Conservation (phyloP, 2,797 vertebrate genomes). For the Scyliorhinus canicula region DNA sequence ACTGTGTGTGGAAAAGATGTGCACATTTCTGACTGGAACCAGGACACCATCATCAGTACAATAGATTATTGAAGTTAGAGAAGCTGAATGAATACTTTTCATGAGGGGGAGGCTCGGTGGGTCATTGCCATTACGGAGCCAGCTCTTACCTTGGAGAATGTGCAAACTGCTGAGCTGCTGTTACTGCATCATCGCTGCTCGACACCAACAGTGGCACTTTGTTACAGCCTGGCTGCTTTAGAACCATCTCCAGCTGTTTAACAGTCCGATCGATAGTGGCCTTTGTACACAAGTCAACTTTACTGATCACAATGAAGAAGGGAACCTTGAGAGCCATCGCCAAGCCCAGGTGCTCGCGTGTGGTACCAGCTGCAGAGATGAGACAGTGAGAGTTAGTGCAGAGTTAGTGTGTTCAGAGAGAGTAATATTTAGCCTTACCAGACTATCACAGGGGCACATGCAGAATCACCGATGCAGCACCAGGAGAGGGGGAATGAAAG, state of each 20-base stretch:
- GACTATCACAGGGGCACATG: not conserved
- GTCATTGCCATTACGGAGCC: not conserved
- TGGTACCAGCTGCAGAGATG: slow-evolving; percentile 73
- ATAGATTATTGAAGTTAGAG: not conserved
- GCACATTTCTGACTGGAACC: no score
- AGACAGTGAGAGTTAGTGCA: slow-evolving; percentile 41
- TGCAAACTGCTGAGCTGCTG: slow-evolving; percentile 87
- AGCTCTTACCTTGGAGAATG: slow-evolving; percentile 76
- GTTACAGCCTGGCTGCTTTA: slow-evolving; percentile 93
- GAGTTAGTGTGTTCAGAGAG: not conserved
- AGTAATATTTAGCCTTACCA: not conserved
- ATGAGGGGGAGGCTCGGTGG: no score
- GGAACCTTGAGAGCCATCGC: slow-evolving; percentile 94
- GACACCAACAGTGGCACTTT: slow-evolving; percentile 82
- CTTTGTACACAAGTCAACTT: slow-evolving; percentile 82
- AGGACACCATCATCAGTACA: no score
- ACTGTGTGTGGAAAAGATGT: no score
- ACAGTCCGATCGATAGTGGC: slow-evolving; percentile 83
- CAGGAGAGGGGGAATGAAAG: not conserved
- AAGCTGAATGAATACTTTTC: no score
- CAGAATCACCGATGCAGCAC: not conserved
- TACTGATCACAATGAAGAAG: slow-evolving; percentile 92
- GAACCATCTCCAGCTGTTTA: slow-evolving; percentile 81
- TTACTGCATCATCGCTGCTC: slow-evolving; percentile 83
- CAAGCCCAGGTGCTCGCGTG: slow-evolving; percentile 86